Percentiles rank a stretch among this genome's conserved stretches.
Conservation (phyloP, 2,888 invertebrate species). For the Microdon myrmicae region DNA sequence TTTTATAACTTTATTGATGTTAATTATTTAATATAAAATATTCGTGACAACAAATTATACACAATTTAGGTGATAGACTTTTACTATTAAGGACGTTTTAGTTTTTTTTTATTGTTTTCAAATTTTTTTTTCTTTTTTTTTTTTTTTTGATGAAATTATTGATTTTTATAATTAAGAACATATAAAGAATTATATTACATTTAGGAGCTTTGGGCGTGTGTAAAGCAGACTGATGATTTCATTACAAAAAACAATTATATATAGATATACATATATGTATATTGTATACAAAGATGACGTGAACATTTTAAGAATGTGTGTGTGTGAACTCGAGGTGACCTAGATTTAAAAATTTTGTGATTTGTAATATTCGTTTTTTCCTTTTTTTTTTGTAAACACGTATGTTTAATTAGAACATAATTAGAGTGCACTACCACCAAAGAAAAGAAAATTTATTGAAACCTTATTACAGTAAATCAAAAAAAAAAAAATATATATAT, state of each 20-base stretch:
- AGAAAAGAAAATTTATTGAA: constrained; percentile 24
- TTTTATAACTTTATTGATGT: constrained; percentile 16
- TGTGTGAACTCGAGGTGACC: constrained; percentile 10
- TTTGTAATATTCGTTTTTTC: no score
- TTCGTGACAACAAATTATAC: constrained; percentile 29
- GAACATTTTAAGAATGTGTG: constrained; percentile 9
- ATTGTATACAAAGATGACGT: constrained; percentile 5
- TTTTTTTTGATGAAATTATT: constrained; percentile 27
- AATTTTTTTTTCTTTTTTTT: constrained; percentile 27
- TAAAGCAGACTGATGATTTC: no score
- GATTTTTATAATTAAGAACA: no score
- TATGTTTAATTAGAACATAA: constrained; percentile 37
- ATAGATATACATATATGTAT: no score
- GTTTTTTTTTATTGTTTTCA: constrained; percentile 20
- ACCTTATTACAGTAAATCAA: constrained; percentile 14
- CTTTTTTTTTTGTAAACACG: no score
- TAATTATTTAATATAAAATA: constrained; percentile 30
- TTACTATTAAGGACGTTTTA: constrained; percentile 27
- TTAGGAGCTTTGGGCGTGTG: no score
- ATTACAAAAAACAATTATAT: no score
- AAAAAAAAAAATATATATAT: constrained; percentile 25
- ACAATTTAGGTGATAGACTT: constrained; percentile 41
- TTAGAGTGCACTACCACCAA: constrained; percentile 44
- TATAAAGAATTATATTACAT: no score
- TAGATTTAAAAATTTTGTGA: constrained; percentile 43